Evolutionary conservation across 2,888 invertebrate genomes (phyloP).

Genomic region (Metacarcinus magister): DNA sequence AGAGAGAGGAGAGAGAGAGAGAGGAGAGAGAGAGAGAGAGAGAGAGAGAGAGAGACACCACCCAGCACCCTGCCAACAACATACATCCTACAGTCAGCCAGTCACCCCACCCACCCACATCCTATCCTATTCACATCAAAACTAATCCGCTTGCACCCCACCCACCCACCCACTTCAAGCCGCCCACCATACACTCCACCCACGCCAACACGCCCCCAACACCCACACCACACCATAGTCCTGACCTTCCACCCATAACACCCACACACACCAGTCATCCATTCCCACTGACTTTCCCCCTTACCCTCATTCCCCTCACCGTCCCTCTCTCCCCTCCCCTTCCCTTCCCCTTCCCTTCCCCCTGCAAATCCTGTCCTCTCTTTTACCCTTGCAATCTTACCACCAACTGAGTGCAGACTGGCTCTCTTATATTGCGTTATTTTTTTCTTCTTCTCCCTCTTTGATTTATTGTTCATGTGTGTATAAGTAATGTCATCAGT

Average conservation of each 20-base stretch:
- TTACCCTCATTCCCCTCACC: neutral
- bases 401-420: no score
- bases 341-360: no score
- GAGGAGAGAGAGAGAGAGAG: no score
- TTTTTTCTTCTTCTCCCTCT: no score
- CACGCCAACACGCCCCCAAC: neutral
- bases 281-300: neutral
- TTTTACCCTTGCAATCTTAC: neutral
- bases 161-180: conserved; percentile 16
- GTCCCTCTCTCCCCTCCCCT: neutral
- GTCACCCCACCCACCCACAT: neutral
- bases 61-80: no score
- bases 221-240: neutral
- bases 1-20: no score
- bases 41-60: no score
- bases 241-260: neutral
- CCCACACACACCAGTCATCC: neutral
- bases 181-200: neutral
- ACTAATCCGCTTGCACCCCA: neutral
- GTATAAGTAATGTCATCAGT: no score
- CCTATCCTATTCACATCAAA: neutral
- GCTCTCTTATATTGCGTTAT: neutral
- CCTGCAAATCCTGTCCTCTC: neutral
- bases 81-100: no score
- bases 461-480: no score